A percentile compares a stretch with the other conserved stretches of the same genome.
These are phyloP conservation scores for Delia radicum DNA, from an alignment of 1,140 invertebrate species.

Conservation along the genomic window DNA sequence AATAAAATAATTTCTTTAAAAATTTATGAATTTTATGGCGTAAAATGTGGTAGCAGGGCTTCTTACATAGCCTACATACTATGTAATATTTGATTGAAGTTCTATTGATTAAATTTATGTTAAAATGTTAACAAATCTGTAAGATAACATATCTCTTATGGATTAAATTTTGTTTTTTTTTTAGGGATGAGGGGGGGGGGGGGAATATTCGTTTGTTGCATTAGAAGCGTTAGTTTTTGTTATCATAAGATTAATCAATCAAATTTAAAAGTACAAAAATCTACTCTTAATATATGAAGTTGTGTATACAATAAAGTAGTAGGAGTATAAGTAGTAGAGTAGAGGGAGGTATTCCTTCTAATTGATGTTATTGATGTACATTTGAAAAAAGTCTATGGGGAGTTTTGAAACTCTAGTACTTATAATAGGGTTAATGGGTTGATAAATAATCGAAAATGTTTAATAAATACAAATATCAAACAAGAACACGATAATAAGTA, in stretches of 20 bases:
- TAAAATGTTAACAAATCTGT: background rate
- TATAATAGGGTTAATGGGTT: conserved; percentile 19
- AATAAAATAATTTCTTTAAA: too few relatives aligned
- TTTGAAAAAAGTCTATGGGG: background rate
- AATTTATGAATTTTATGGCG: background rate
- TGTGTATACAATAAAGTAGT: background rate
- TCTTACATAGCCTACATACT: background rate
- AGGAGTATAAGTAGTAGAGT: background rate
- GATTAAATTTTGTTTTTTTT: background rate
- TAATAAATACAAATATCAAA: background rate
- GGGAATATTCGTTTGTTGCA: background rate
- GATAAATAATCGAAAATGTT: background rate
- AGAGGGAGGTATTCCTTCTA: background rate
- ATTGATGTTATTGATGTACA: conserved; percentile 14
- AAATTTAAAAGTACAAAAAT: conserved; percentile 8
- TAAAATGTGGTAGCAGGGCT: background rate
- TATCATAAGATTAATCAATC: conserved; percentile 21
- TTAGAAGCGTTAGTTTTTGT: background rate
- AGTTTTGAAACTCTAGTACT: background rate
- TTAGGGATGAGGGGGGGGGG: too few relatives aligned
- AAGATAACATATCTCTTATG: background rate
- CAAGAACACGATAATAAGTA: background rate
- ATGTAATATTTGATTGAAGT: background rate
- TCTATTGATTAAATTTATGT: background rate
- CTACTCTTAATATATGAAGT: conserved; percentile 11